Conservation (phyloP, 2,113 vertebrate species). For the Morphnarchus princeps region DNA sequence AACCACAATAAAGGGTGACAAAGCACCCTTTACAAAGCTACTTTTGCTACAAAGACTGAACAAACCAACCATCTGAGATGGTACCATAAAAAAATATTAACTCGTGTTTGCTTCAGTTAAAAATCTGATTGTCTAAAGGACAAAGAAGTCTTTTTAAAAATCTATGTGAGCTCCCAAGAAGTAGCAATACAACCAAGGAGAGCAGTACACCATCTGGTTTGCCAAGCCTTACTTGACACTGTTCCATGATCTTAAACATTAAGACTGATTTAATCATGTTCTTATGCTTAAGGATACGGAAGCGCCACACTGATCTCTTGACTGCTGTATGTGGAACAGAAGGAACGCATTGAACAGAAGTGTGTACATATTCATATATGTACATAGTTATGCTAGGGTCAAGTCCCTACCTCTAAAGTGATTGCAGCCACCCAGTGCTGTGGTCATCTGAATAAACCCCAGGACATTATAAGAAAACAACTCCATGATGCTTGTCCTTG, state of each 20-base stretch:
- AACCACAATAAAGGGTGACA: neutral
- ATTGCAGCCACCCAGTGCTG: neutral
- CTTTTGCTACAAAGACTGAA: neutral
- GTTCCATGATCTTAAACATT: neutral
- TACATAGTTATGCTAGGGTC: accelerated
- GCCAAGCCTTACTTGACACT: neutral
- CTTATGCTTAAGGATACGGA: neutral
- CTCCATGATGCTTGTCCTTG: neutral
- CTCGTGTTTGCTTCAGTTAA: neutral
- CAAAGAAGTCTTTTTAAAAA: neutral
- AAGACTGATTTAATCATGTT: neutral
- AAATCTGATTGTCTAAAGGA: neutral
- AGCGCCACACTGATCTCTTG: neutral
- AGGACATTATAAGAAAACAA: neutral
- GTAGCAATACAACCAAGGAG: neutral
- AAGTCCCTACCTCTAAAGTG: neutral
- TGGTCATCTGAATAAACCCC: neutral
- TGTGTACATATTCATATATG: too few relatives aligned
- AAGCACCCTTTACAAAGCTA: neutral
- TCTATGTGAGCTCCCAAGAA: neutral
- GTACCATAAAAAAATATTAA: neutral
- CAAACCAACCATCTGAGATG: neutral
- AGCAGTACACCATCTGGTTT: neutral
- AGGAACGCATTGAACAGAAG: neutral
- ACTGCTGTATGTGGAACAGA: neutral